Conservation (phyloP, 2,888 invertebrate species). For the Drosophila formosana region DNA sequence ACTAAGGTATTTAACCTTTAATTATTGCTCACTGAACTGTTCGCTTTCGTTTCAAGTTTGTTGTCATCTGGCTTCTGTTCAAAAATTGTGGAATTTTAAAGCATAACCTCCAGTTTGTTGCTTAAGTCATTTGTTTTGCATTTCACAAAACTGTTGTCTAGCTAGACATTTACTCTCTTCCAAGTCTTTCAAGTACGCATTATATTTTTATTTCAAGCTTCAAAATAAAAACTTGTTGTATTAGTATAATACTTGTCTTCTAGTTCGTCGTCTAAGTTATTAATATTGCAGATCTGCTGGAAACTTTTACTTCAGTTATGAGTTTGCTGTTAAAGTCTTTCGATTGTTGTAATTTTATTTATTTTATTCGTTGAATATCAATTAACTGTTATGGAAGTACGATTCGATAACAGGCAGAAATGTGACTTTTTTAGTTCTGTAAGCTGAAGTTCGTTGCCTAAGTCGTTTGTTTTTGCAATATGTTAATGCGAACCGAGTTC, state of each 20-base stretch:
- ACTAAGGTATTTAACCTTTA: neutral
- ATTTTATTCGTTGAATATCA: too few relatives aligned
- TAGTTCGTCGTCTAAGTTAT: neutral
- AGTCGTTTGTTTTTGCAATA: constrained; percentile 23
- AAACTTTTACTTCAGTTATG: neutral
- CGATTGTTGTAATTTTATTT: too few relatives aligned
- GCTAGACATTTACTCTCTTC: neutral
- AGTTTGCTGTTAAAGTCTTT: too few relatives aligned
- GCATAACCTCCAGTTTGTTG: neutral
- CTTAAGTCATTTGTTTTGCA: neutral
- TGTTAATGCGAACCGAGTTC: constrained; percentile 5
- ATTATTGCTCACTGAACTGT: neutral
- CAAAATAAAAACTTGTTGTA: neutral
- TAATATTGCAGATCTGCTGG: neutral
- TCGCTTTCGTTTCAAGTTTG: constrained; percentile 24
- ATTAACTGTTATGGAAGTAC: too few relatives aligned
- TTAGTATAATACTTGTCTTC: neutral
- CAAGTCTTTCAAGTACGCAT: neutral
- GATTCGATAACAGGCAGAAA: too few relatives aligned
- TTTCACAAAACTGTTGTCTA: too few relatives aligned
- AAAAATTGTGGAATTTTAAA: too few relatives aligned
- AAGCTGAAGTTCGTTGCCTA: constrained; percentile 29
- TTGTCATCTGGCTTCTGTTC: constrained; percentile 14
- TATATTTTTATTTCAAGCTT: neutral
- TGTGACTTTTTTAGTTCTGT: neutral